phyloP scores from a whole-genome alignment of 2,113 vertebrate genomes.

The Hassar affinis region DNA sequence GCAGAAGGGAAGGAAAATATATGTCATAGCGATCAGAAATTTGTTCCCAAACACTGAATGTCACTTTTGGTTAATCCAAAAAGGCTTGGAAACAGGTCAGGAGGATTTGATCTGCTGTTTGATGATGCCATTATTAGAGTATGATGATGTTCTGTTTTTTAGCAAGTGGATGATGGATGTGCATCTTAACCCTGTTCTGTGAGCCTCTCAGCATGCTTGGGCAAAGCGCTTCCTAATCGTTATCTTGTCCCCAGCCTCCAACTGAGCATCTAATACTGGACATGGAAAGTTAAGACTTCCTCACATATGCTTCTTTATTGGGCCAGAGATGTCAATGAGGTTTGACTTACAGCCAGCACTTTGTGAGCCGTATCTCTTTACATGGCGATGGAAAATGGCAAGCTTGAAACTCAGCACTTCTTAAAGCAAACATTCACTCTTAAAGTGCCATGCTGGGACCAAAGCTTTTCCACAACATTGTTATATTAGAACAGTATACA shows the following conservation, averaged over 20 bases:
- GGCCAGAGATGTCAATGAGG: conserved; percentile 52
- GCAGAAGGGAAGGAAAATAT: conserved; percentile 3
- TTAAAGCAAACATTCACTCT: conserved; percentile 12
- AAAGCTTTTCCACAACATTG: conserved; percentile 13
- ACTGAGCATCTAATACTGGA: conserved; percentile 55
- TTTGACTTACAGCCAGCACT: conserved; percentile 47
- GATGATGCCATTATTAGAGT: conserved; percentile 31
- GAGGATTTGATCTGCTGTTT: conserved; percentile 3
- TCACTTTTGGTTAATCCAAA: conserved; percentile 23
- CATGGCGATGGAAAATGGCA: conserved; percentile 21
- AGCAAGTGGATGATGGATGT: conserved; percentile 49
- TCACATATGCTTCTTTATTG: conserved; percentile 60
- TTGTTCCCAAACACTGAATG: not conserved
- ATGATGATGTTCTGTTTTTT: conserved; percentile 28
- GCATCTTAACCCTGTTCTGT: conserved; percentile 43
- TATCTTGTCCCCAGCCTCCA: conserved; percentile 56
- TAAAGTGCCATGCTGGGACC: conserved; percentile 31
- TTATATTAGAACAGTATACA: not conserved
- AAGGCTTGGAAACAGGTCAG: not conserved
- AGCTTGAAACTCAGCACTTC: conserved; percentile 25
- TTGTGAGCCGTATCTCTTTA: conserved; percentile 38
- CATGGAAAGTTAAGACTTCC: conserved; percentile 53
- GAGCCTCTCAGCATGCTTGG: conserved; percentile 49
- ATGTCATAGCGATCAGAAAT: not conserved
- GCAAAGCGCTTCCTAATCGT: conserved; percentile 56